These are phyloP conservation scores for Bembecia ichneumoniformis DNA, from an alignment of 2,888 invertebrate genomes.

Conservation along the genomic window DNA sequence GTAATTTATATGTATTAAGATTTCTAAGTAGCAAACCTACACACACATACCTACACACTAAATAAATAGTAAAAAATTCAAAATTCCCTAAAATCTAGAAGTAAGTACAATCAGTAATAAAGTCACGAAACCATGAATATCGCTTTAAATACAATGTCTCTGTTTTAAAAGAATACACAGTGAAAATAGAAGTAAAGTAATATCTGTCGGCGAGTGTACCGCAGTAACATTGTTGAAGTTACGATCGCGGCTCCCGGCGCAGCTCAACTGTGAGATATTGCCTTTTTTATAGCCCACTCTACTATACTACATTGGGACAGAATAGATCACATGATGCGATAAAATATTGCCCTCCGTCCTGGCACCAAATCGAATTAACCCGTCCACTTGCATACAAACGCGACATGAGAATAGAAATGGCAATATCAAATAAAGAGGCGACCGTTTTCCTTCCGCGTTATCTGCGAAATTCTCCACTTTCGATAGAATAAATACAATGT, in stretches of 20 bases:
- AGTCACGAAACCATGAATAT: background rate
- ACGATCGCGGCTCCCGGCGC: constrained; percentile 62
- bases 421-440: constrained; percentile 57
- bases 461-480: constrained; percentile 21
- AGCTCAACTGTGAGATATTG: constrained; percentile 71
- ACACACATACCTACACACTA: too few relatives aligned
- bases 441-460: constrained; percentile 48
- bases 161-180: background rate
- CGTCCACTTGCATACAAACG: constrained; percentile 70
- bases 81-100: background rate
- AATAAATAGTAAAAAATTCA: background rate
- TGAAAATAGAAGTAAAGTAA: constrained; percentile 50
- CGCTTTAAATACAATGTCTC: background rate
- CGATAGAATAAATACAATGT: constrained; percentile 26
- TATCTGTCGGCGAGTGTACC: constrained; percentile 46
- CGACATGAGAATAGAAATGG: constrained; percentile 62
- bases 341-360: constrained; percentile 68
- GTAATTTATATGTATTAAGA: too few relatives aligned
- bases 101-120: too few relatives aligned
- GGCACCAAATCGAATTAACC: constrained; percentile 69
- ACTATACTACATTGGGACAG: constrained; percentile 68
- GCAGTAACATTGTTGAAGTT: constrained; percentile 69
- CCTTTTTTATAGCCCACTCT: constrained; percentile 71
- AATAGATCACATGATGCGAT: constrained; percentile 72
- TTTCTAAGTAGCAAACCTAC: too few relatives aligned